These are phyloP conservation scores for Vulpes lagopus DNA, from an alignment of 2,113 vertebrate species.

Conservation along the genomic window DNA sequence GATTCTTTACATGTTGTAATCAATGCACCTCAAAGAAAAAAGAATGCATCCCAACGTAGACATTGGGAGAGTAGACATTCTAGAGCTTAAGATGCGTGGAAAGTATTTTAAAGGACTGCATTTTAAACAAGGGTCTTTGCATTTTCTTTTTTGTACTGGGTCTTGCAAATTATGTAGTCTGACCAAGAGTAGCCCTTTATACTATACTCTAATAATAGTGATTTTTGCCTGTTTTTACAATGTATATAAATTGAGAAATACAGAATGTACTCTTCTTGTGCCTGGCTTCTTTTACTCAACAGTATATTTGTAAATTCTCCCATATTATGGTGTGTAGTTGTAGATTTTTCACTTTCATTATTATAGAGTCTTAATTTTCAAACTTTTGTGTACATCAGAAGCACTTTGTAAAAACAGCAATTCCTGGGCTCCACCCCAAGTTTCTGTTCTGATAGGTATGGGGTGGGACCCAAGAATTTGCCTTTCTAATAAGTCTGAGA, in stretches of 20 bases:
- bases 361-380: neutral
- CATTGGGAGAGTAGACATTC: neutral
- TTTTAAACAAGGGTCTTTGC: neutral
- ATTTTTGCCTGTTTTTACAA: neutral
- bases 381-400: neutral
- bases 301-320: neutral
- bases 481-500: neutral
- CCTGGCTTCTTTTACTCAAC: constrained; percentile 6
- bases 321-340: neutral
- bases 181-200: neutral
- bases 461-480: neutral
- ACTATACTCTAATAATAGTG: neutral
- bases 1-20: neutral
- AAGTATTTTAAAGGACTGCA: neutral
- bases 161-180: neutral
- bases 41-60: neutral
- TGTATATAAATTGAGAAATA: neutral
- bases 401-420: neutral
- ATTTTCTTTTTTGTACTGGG: neutral
- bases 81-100: neutral
- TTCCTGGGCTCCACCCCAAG: neutral
- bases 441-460: neutral
- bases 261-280: neutral
- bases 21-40: neutral
- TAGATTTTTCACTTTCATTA: neutral